Evolutionary conservation across 2,113 vertebrate genomes (phyloP).

Genomic region (Seriola dumerili): DNA sequence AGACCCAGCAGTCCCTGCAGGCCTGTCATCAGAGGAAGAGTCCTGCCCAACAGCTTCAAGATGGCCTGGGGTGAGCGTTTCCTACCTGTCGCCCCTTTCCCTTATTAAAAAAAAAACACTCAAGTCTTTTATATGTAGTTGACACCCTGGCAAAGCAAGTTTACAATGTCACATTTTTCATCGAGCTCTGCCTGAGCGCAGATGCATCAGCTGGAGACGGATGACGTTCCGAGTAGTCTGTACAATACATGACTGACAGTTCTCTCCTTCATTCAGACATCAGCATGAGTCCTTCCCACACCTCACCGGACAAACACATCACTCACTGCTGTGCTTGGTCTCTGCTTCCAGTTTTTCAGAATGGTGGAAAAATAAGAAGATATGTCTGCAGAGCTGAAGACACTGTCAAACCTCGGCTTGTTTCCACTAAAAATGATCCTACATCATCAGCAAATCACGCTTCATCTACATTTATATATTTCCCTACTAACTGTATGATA

Average conservation of each 20-base stretch:
- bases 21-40: conserved; percentile 91
- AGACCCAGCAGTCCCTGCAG: conserved; percentile 90
- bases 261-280: conserved; percentile 37
- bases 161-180: conserved; percentile 24
- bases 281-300: conserved; percentile 26
- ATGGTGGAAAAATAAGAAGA: not conserved
- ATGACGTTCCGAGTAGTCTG: conserved; percentile 34
- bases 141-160: conserved; percentile 22
- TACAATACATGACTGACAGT: conserved; percentile 35
- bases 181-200: conserved; percentile 1
- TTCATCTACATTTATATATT: not conserved
- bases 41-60: conserved; percentile 92
- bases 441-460: not conserved
- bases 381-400: conserved; percentile 6
- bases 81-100: not conserved
- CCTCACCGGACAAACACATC: conserved; percentile 39
- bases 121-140: not conserved
- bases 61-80: conserved; percentile 92
- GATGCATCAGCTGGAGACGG: conserved; percentile 13
- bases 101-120: conserved; percentile 2
- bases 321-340: conserved; percentile 17
- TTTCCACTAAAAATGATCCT: conserved; percentile 11
- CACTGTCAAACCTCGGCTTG: not conserved
- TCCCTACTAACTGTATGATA: not conserved
- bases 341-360: conserved; percentile 16